These are phyloP conservation scores for Melanotaenia nigrans DNA, from an alignment of 2,797 vertebrate genomes.

Conservation along the genomic window DNA sequence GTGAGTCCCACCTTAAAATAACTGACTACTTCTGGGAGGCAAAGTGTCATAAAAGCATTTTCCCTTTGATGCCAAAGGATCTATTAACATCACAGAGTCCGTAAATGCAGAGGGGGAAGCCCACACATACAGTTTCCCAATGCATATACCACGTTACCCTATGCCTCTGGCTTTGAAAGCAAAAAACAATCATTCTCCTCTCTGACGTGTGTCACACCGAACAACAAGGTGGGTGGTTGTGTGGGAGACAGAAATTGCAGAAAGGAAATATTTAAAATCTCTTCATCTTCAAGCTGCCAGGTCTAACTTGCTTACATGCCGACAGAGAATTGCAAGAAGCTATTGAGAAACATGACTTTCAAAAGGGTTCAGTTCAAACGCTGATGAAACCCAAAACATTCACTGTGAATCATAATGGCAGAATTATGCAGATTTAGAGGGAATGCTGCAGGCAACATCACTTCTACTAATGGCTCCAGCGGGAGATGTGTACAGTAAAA, in stretches of 20 bases:
- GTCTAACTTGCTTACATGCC: slow-evolving; percentile 24
- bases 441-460: slow-evolving; percentile 44
- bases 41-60: slow-evolving; percentile 15
- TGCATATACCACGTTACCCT: slow-evolving; percentile 8
- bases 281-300: slow-evolving; percentile 41
- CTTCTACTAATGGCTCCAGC: slow-evolving; percentile 42
- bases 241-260: slow-evolving; percentile 36
- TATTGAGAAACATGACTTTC: slow-evolving; percentile 15
- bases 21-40: background rate
- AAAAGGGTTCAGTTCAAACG: slow-evolving; percentile 20
- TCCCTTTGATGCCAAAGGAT: slow-evolving; percentile 18
- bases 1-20: background rate
- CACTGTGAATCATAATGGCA: slow-evolving; percentile 14
- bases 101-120: slow-evolving; percentile 17
- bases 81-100: slow-evolving; percentile 3
- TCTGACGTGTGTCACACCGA: slow-evolving; percentile 15
- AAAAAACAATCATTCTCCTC: slow-evolving; percentile 11
- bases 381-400: slow-evolving; percentile 22
- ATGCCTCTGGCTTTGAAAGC: slow-evolving; percentile 28
- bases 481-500: slow-evolving; percentile 44
- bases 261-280: slow-evolving; percentile 41
- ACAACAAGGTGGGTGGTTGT: slow-evolving; percentile 15
- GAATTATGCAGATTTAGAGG: slow-evolving; percentile 48
- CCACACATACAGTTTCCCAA: slow-evolving; percentile 13
- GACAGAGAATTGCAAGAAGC: slow-evolving; percentile 16